Evolutionary conservation across 2,113 vertebrate genomes (phyloP), one percentile per base, ranked within the genome.

Genomic region (Urocolius indicus): DNA sequence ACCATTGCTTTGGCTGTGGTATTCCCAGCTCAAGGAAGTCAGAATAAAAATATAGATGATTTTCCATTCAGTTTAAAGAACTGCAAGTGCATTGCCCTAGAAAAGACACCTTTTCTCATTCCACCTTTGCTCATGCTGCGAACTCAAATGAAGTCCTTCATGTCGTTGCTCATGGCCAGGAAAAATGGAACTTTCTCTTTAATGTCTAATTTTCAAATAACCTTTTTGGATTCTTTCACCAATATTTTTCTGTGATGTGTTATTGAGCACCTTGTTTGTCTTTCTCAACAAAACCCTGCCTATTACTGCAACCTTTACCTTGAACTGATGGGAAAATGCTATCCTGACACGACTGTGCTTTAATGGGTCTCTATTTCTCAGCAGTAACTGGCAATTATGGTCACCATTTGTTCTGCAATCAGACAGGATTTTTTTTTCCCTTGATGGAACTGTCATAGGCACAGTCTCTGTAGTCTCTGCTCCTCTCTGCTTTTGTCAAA

Each of bases 31-130:
- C 27, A 68, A 49, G 29, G 45, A 55, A 54, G 24, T 69, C 5
- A 90, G 34, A 94, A 62, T 83, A 83, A 76, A 63, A 79, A 49
- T 20, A 41, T 4, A 45, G 10, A 67, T 18, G 4, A 38, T n/a
- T 74, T 89, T 87, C 20, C 8, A 17, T n/a, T 68, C 43, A 46
- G 0, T 48, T 61, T 46, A 48, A 61, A 77, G 48, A 66, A 34
- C 34, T 81, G 22, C 24, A 38, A 1, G 1, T 16, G 10, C 19
- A 16, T 21, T 5, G 6, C 30, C 7, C n/a, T 82, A 4, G 4
- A 52, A 71, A 84, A 20, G 36, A 78, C 8, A 38, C 9, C 2
- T 48, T 71, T 72, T 41, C 38, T 41, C 38, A 41, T 41, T 41
- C 38, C 38, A 41, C 9, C 38, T 41, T 41, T 41, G 38, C 38